Evolutionary conservation across 1,140 invertebrate genomes (phyloP), one percentile per base, ranked within the genome.

Genomic region (Brachionus sp.): DNA sequence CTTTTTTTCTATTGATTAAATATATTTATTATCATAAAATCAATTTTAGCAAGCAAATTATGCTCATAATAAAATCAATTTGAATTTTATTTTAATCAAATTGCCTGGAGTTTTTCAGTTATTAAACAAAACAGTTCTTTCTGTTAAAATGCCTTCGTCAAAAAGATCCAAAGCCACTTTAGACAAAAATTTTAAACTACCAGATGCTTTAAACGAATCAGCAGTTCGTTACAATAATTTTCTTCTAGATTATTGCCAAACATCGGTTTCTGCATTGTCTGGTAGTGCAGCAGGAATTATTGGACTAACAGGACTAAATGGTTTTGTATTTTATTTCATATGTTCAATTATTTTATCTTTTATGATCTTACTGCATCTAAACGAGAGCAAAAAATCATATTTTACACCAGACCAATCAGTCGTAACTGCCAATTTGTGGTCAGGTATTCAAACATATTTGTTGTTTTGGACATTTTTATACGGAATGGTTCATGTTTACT

Each of bases 261-360:
- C 95, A 83, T 97, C 95, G 0, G 95, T 97, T 93, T 94, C 95
- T 83, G 95, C 95, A 3, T 90, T 97, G 29, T 94, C 95, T 6
- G 95, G 95, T 33, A 93, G 93, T 85, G 95, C 95, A 83, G 95
- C 95, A 86, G 96, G 94, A 90, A 92, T 98, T 50, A 90, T 98
- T 53, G 96, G 96, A 13, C 89, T 98, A 3, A 97, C 95, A 12
- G 93, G 94, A 39, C 90, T 97, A n/a, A 93, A 95, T 86, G 96
- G 96, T 35, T 97, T 97, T 88, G 91, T 92, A 64, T 98, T 98
- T 89, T 98, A 97, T 86, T 92, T 97, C 16, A 91, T 96, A 86
- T 92, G 94, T n/a, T 94, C 95, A 2, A 89, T 96, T 44, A 91
- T 92, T 46, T 90, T 97, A 70, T 97, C 95, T 93, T 6, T 77